Percentiles rank a stretch among this genome's conserved stretches.
These are phyloP conservation scores for Mormyrops attenuatus DNA, from an alignment of 2,797 vertebrate species.

Conservation along the genomic window DNA sequence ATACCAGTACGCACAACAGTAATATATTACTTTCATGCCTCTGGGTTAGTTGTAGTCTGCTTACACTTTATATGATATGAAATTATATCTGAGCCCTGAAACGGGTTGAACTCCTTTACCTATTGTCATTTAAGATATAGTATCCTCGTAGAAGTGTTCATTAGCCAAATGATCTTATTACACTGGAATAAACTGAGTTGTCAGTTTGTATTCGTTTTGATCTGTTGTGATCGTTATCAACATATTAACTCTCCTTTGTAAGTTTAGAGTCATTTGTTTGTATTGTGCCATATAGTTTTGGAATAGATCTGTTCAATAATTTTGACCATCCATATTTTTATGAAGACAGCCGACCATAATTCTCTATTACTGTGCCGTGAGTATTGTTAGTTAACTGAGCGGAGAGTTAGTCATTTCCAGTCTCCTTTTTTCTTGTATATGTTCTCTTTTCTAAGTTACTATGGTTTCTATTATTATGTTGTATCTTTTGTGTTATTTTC, in stretches of 20 bases:
- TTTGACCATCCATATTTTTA: neutral
- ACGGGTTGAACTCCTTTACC: neutral
- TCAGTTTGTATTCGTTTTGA: neutral
- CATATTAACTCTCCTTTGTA: neutral
- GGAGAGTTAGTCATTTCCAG: neutral
- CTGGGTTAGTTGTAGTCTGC: neutral
- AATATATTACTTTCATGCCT: neutral
- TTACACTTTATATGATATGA: neutral
- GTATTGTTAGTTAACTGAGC: neutral
- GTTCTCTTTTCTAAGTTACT: constrained; percentile 6
- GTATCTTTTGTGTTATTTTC: neutral
- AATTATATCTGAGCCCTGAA: constrained; percentile 5
- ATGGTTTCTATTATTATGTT: neutral
- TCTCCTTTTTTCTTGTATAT: neutral
- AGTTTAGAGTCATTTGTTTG: neutral
- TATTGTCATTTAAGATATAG: neutral
- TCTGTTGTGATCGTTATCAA: neutral
- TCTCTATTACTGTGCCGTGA: neutral
- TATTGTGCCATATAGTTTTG: neutral
- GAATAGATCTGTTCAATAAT: neutral
- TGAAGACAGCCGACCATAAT: neutral
- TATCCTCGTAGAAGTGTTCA: neutral
- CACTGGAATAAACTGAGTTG: neutral
- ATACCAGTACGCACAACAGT: neutral
- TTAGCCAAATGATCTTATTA: neutral